These are phyloP conservation scores for Mallotus villosus DNA, from an alignment of 2,797 vertebrate species.

Conservation along the genomic window DNA sequence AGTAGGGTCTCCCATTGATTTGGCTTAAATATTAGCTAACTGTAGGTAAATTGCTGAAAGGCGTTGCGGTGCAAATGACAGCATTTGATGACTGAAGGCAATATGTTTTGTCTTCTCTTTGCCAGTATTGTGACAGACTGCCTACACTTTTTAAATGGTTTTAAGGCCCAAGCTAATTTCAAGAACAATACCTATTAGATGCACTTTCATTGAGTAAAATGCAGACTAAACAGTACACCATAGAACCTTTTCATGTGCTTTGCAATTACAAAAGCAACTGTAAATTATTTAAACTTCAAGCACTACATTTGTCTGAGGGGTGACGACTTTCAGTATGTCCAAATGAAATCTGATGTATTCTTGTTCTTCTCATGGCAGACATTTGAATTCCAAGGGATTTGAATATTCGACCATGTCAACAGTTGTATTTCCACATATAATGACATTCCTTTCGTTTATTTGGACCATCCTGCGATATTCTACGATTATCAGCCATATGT, in stretches of 20 bases:
- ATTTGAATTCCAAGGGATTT: conserved; percentile 59
- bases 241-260: conserved; percentile 42
- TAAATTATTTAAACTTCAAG: conserved; percentile 41
- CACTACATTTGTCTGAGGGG: conserved; percentile 48
- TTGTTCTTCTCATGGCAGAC: conserved; percentile 28
- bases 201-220: conserved; percentile 61
- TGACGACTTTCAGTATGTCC: conserved; percentile 17
- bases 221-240: conserved; percentile 31
- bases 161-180: conserved; percentile 30
- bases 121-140: conserved; percentile 60
- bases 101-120: conserved; percentile 45
- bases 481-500: conserved; percentile 67
- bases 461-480: conserved; percentile 50
- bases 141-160: conserved; percentile 60
- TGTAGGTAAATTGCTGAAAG: conserved; percentile 38
- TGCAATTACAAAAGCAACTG: conserved; percentile 40
- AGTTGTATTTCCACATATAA: conserved; percentile 59
- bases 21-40: conserved; percentile 40
- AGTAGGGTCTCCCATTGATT: conserved; percentile 60
- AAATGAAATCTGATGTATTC: conserved; percentile 17
- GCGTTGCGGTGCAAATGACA: conserved; percentile 34
- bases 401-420: conserved; percentile 50
- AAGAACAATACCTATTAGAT: conserved; percentile 35
- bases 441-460: conserved; percentile 64
- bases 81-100: conserved; percentile 47